Conservation (phyloP, 2,113 vertebrate species). For the Haemorhous mexicanus region DNA sequence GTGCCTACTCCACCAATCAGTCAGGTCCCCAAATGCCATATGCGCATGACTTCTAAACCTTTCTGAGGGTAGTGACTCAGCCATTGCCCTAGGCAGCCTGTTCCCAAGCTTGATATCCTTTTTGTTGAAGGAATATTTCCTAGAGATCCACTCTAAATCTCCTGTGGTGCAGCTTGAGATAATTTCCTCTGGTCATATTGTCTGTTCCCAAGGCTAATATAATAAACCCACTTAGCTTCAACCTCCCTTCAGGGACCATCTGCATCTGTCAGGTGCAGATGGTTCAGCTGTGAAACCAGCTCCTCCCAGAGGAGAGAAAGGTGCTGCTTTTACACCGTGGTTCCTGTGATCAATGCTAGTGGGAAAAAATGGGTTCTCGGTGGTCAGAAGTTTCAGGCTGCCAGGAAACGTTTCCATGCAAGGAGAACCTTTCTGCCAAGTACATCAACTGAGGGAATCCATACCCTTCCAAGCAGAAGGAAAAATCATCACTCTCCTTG, state of each 20-base stretch:
- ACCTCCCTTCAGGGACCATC: neutral
- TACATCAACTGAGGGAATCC: neutral
- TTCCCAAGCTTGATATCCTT: neutral
- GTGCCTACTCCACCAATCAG: neutral
- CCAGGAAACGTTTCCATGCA: neutral
- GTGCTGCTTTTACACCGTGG: neutral
- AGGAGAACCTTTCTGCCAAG: neutral
- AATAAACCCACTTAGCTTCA: neutral
- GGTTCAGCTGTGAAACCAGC: neutral
- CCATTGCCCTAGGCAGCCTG: neutral
- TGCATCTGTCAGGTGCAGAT: neutral
- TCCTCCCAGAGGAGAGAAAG: neutral
- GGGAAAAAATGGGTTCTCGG: neutral
- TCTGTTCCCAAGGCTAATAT: neutral
- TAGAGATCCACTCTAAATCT: neutral
- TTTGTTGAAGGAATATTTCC: neutral
- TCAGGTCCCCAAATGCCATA: neutral
- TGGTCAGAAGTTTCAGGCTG: neutral
- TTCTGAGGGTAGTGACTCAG: no score
- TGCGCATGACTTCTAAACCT: neutral
- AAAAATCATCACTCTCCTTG: neutral
- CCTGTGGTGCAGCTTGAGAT: fast-evolving
- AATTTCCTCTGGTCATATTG: neutral
- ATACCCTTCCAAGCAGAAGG: neutral
- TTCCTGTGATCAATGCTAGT: neutral